Base-by-base conservation (phyloP, 2,113 vertebrate genomes). In the Brachirus orientalis region DNA sequence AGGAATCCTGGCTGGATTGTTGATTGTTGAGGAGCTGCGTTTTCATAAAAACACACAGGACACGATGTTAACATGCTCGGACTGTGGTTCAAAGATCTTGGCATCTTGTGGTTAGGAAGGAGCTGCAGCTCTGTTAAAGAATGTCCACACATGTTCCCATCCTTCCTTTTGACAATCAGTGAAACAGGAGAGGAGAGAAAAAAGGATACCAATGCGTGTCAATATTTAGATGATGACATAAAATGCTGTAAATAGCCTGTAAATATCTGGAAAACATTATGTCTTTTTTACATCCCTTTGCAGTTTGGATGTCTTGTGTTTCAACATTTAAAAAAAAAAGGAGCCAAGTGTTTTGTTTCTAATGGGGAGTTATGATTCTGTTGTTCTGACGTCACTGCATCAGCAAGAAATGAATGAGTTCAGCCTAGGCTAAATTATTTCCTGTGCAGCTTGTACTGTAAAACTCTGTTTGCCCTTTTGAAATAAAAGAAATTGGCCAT, bases 151-250 rank as follows among this genome's bases (percentile, higher is more conserved):
- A 83, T 63, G 82, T 87, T 89, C 84, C 84, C 87, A 87, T 90
- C 81, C 87, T 88, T 91, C 88, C 84, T 87, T 90, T 91, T 91
- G 90, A 91, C 90, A 91, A 91, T 91, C 90, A 91, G 84, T 71
- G 84, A 90, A 71, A 75, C 16, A 81, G 46, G 86, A 85, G 80
- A 68, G 82, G 83, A 61, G 83, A 84, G 80, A 79, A 66, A 82
- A 82, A 91, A 78, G 83, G 88, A 89, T 82, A 88, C 88, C 83
- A 82, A 86, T 83, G 88, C 82, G 84, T 86, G 82, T 86, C 84
- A 74, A 86, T 83, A 79, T 85, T 84, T 84, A 86, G 75, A 77
- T 61, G 82, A 85, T 33, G 69, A 86, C 87, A 88, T 63, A 85
- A 43, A 82, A 86, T 58, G 73, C 78, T 91, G 90, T 91, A 91